These are phyloP conservation scores for Heteractis magnifica DNA, from an alignment of 92 coral and sea anemone genomes.

Conservation along the genomic window DNA sequence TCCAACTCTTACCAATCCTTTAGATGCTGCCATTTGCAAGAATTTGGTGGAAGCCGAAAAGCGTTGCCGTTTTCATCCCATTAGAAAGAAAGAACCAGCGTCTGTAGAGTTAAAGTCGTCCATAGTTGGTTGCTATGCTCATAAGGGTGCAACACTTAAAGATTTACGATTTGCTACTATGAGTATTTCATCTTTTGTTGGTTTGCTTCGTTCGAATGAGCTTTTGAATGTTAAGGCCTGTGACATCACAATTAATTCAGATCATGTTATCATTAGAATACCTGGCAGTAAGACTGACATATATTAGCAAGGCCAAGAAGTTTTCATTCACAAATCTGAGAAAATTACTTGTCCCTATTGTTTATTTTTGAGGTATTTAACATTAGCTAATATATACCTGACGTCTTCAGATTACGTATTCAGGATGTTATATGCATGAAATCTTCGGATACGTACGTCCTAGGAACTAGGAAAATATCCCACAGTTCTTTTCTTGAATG, in stretches of 20 bases:
- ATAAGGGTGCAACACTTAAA: constrained; percentile 18
- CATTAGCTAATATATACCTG: background rate
- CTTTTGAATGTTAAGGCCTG: background rate
- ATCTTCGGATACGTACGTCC: background rate
- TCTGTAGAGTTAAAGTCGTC: background rate
- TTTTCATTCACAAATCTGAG: background rate
- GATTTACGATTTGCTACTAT: constrained; percentile 43
- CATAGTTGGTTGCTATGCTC: background rate
- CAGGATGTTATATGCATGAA: background rate
- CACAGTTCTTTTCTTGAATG: background rate
- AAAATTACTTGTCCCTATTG: background rate
- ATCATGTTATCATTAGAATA: background rate
- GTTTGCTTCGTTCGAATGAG: constrained; percentile 33
- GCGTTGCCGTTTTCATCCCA: constrained; percentile 8
- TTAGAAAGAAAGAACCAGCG: constrained; percentile 38
- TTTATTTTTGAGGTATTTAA: background rate
- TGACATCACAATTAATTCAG: no score
- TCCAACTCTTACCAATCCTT: constrained; percentile 21
- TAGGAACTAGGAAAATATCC: background rate
- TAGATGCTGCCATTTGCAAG: constrained; percentile 19
- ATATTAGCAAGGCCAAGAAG: constrained; percentile 17
- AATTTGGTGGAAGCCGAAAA: constrained; percentile 40
- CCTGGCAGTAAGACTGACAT: constrained; percentile 15
- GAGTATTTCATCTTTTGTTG: constrained; percentile 28
- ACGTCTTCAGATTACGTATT: background rate